A percentile compares a stretch with the other conserved stretches of the same genome.
phyloP scores from a whole-genome alignment of 64 coral and sea anemone genomes.

The Montipora sp. region DNA sequence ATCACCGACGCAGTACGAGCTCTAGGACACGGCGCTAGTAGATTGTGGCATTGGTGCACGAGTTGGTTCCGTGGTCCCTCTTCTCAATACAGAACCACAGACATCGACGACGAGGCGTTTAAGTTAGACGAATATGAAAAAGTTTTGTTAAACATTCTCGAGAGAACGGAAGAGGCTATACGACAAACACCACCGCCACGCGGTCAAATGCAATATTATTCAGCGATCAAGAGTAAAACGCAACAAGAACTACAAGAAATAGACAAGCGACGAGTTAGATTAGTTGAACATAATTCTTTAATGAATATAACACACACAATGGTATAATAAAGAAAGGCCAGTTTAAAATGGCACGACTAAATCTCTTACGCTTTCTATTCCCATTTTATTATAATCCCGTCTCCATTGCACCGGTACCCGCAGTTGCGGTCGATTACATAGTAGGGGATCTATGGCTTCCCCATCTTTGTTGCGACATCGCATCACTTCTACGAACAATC shows the following conservation, averaged over 20 bases:
- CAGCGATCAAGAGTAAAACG: neutral
- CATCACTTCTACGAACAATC: neutral
- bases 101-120: neutral
- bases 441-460: neutral
- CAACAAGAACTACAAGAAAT: neutral
- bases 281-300: neutral
- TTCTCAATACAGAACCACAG: neutral
- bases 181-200: accelerated
- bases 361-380: neutral
- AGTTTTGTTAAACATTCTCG: neutral
- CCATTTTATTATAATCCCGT: neutral
- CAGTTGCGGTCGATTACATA: neutral
- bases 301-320: neutral
- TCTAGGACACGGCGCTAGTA: neutral
- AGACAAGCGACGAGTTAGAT: neutral
- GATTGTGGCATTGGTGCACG: neutral
- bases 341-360: neutral
- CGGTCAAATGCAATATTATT: neutral
- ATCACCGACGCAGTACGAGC: neutral
- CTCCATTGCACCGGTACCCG: neutral
- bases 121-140: neutral
- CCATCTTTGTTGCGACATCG: neutral
- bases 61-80: neutral
- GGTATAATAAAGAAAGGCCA: neutral
- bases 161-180: neutral